Base-by-base conservation (phyloP, 2,888 invertebrate genomes). In the Dusona sp. region DNA sequence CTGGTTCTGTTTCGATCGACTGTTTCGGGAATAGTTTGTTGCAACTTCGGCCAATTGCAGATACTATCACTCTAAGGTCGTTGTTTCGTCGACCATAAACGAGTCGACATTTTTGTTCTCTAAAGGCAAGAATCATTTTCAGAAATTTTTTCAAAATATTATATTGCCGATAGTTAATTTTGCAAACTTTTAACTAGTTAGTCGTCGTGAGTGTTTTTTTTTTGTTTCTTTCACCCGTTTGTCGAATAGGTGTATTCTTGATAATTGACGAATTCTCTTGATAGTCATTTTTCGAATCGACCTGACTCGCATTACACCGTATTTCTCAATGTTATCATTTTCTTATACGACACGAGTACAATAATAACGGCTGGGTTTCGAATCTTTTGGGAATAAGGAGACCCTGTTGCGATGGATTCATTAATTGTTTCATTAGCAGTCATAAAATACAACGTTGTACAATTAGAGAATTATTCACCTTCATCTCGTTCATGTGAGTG, bases 371-470 rank as follows among this genome's bases (percentile, higher is more conserved):
- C 79, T 29, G 67, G 68, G 36, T 36, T 67, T 67, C 51, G 25
- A 67, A 70, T 72, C 61, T 45, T 85, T 77, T 84, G 72, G 67
- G 65, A n/a, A n/a, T n/a, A 70, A 64, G 79, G 51, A 22, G 8
- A 65, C 38, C 64, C 74, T 61, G 83, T 79, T 86, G 89, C 89
- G 85, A 90, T 89, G 89, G 89, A 89, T 88, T 89, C 88, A 90
- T 93, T 93, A 91, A 93, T 93, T 93, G 93, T 93, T 93, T 93
- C 93, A 93, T 93, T 79, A 91, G 91, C 86, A 87, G 90, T 81
- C 89, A 88, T 92, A 92, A 93, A 93, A 73, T 65, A 51, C 84
- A 33, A 89, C 90, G 92, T 90, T 91, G 88, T 87, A 88, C 91
- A 92, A 93, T 93, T 93, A 92, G 92, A 33, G 92, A 85, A 79